Evolutionary conservation across 2,797 vertebrate genomes (phyloP).

Genomic region (Enteromius viviparus): DNA sequence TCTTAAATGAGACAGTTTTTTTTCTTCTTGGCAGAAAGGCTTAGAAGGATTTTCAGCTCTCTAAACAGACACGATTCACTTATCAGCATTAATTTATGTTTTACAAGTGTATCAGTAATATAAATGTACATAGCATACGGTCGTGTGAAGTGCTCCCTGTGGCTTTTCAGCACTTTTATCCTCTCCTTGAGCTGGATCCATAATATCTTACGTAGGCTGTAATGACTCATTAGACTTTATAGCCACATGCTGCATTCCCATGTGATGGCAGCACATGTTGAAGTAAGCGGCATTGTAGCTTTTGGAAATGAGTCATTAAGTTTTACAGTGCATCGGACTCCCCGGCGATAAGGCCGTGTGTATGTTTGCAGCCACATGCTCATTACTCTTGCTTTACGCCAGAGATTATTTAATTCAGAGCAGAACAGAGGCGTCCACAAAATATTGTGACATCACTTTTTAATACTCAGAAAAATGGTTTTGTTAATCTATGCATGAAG

Average conservation of each 20-base stretch:
- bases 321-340: constrained; percentile 44
- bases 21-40: background rate
- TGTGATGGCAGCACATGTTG: constrained; percentile 32
- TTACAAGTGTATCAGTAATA: background rate
- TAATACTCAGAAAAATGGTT: background rate
- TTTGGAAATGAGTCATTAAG: constrained; percentile 54
- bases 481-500: background rate
- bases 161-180: constrained; percentile 24
- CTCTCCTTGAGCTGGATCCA: constrained; percentile 8
- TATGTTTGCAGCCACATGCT: constrained; percentile 33
- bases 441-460: constrained; percentile 9
- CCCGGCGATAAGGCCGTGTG: constrained; percentile 35
- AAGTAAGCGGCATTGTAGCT: constrained; percentile 34
- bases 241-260: constrained; percentile 22
- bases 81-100: background rate
- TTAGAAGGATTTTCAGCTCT: background rate
- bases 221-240: constrained; percentile 56
- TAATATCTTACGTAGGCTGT: constrained; percentile 21
- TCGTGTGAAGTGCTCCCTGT: constrained; percentile 21
- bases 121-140: constrained; percentile 18
- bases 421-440: background rate
- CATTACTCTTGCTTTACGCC: constrained; percentile 22
- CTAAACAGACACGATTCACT: background rate
- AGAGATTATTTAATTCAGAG: constrained; percentile 24
- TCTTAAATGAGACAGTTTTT: background rate